These are phyloP conservation scores for Polypterus senegalus DNA, from an alignment of 2,113 vertebrate genomes.

Conservation along the genomic window DNA sequence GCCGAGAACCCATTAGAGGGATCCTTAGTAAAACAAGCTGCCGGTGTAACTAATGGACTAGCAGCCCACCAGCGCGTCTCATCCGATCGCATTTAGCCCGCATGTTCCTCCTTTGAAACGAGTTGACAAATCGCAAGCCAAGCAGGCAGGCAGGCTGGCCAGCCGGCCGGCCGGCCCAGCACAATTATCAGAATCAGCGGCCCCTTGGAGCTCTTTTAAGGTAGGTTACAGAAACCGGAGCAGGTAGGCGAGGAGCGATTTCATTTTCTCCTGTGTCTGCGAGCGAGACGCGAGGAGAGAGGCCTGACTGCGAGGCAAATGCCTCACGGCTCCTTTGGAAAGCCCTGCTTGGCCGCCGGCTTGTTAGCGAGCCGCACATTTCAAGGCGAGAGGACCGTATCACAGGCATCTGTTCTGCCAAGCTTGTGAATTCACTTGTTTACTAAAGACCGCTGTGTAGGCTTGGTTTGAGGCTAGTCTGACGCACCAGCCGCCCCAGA, in stretches of 20 bases:
- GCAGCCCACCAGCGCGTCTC: conserved; percentile 58
- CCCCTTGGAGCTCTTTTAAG: conserved; percentile 29
- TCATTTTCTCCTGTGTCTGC: no score
- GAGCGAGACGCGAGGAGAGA: no score
- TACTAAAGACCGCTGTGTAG: conserved; percentile 11
- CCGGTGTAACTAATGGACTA: conserved; percentile 89
- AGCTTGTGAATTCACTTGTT: conserved; percentile 15
- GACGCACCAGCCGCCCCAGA: conserved; percentile 4
- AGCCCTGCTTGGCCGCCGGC: conserved; percentile 13
- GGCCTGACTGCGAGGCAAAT: conserved; percentile 29
- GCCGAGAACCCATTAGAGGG: conserved; percentile 87
- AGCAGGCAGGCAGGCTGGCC: conserved; percentile 25
- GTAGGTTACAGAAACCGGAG: conserved; percentile 30
- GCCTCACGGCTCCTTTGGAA: conserved; percentile 9
- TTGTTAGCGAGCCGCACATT: conserved; percentile 2
- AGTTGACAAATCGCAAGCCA: conserved; percentile 43
- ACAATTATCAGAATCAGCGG: conserved; percentile 56
- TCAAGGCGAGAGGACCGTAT: conserved; percentile 6
- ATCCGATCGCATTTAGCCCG: conserved; percentile 64
- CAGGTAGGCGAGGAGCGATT: conserved; percentile 6
- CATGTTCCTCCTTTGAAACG: conserved; percentile 62
- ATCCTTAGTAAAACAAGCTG: conserved; percentile 82
- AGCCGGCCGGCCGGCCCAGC: conserved; percentile 36
- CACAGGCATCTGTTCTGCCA: neutral
- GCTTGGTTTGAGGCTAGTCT: conserved; percentile 16